Conservation (phyloP, 2,113 vertebrate genomes). For the Oreocharis arfaki region DNA sequence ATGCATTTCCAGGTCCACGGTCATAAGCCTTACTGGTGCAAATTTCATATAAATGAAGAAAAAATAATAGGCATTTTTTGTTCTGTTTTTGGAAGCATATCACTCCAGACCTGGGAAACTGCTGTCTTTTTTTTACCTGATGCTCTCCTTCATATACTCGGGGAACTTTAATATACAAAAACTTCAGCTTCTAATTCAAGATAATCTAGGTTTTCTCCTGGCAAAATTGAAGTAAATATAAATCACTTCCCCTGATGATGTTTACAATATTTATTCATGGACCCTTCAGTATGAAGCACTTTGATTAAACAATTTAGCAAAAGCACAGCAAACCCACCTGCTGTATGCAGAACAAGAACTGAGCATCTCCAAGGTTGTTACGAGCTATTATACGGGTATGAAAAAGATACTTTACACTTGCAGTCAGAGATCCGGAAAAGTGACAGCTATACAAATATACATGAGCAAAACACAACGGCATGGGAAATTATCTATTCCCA, state of each 20-base stretch:
- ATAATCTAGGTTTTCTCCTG: conserved; percentile 42
- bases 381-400: background rate
- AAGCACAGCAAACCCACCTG: conserved; percentile 63
- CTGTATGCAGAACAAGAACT: conserved; percentile 31
- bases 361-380: conserved; percentile 50
- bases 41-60: background rate
- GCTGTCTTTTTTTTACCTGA: background rate
- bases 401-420: conserved; percentile 37
- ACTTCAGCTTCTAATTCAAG: conserved; percentile 37
- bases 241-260: conserved; percentile 52
- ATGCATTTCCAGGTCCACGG: background rate
- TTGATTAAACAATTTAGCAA: conserved; percentile 64
- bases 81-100: background rate
- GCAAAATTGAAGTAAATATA: conserved; percentile 47
- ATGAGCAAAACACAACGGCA: background rate
- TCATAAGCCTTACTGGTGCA: background rate
- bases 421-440: conserved; percentile 41
- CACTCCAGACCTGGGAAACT: background rate
- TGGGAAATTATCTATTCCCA: conserved; percentile 15
- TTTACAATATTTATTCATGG: conserved; percentile 66
- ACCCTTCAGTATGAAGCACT: conserved; percentile 58
- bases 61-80: background rate
- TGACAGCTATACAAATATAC: conserved; percentile 40
- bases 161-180: background rate
- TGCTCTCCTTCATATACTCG: background rate